Conservation (phyloP, 2,797 vertebrate species). For the Danio jaintianensis region DNA sequence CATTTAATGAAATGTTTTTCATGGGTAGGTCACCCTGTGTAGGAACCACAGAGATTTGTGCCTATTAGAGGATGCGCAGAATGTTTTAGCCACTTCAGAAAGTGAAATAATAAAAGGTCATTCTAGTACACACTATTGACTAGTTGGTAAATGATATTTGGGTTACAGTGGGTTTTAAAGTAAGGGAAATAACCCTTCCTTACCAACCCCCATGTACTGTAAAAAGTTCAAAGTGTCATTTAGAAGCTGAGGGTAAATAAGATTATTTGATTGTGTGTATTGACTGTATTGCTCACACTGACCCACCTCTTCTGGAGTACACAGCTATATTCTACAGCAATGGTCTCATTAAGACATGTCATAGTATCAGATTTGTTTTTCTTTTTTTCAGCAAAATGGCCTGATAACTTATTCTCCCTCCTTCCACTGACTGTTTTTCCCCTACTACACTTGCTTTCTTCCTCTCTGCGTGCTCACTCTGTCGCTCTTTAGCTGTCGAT, state of each 20-base stretch:
- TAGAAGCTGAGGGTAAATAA: constrained; percentile 29
- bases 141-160: background rate
- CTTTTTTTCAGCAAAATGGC: background rate
- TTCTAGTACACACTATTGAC: no score
- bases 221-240: constrained; percentile 15
- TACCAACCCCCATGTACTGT: background rate
- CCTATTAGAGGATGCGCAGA: background rate
- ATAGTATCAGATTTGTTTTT: constrained; percentile 65
- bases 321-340: constrained; percentile 56
- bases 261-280: constrained; percentile 19
- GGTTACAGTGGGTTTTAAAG: background rate
- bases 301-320: constrained; percentile 7
- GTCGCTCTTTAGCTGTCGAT: constrained; percentile 68
- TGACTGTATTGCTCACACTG: constrained; percentile 18
- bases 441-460: background rate
- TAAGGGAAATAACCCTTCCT: background rate
- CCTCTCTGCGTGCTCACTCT: constrained; percentile 13
- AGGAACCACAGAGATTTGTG: background rate
- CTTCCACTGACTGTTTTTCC: constrained; percentile 8
- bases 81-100: background rate
- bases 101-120: background rate
- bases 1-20: background rate
- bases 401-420: constrained; percentile 40
- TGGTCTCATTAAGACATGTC: constrained; percentile 80
- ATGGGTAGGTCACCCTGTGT: background rate